Conservation (phyloP, 2,113 vertebrate genomes). For the Sitta europaea region DNA sequence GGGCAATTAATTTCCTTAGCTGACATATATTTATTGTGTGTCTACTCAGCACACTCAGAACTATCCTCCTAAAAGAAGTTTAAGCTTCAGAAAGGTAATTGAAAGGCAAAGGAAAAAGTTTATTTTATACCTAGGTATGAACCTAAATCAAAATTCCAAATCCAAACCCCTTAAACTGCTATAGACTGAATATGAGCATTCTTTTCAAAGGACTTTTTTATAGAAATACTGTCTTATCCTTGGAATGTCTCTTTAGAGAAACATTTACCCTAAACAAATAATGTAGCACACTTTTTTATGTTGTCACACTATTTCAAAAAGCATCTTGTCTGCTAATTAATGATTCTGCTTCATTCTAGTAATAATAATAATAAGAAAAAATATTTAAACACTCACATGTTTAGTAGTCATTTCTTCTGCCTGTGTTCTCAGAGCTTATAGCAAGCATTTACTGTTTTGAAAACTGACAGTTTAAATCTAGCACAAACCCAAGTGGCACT, state of each 20-base stretch:
- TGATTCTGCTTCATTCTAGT: background rate
- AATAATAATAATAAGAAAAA: background rate
- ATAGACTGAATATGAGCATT: background rate
- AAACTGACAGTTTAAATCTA: slow-evolving; percentile 42
- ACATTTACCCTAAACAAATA: background rate
- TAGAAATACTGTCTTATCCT: background rate
- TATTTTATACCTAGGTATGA: background rate
- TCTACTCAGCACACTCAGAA: background rate
- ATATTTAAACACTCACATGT: background rate
- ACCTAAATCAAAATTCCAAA: background rate
- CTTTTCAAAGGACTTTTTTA: background rate
- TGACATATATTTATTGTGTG: background rate
- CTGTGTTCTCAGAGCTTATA: background rate
- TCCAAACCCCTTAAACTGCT: background rate
- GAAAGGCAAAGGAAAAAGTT: background rate
- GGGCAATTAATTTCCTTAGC: background rate
- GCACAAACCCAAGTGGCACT: slow-evolving; percentile 25
- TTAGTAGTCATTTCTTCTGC: background rate
- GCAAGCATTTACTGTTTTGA: slow-evolving; percentile 6
- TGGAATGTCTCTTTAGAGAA: background rate
- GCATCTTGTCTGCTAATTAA: background rate
- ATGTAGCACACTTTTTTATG: background rate
- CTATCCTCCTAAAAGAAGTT: background rate
- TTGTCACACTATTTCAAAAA: background rate
- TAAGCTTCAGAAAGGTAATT: background rate